These are phyloP conservation scores for Nipponacmea schrenckii DNA, from an alignment of 2,888 invertebrate genomes.

Conservation along the genomic window DNA sequence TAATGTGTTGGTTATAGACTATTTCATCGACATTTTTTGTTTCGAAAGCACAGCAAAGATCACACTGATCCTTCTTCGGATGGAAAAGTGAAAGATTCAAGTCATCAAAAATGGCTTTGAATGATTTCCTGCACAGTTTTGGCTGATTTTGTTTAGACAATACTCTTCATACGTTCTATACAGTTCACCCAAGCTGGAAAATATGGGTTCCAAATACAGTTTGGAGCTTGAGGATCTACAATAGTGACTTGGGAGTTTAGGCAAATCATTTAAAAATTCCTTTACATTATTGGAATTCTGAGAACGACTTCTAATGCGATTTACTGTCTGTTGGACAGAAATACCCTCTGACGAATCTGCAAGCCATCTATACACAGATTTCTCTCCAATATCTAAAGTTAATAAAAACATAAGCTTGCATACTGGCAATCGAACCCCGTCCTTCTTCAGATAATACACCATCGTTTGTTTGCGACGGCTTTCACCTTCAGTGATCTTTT, in stretches of 20 bases:
- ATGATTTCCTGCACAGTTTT: neutral
- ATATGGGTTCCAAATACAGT: conserved; percentile 7
- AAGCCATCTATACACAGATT: neutral
- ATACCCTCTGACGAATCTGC: too few species aligned
- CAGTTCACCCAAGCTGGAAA: neutral
- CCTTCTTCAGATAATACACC: neutral
- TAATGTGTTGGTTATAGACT: neutral
- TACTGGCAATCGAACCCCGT: neutral
- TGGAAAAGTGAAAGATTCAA: conserved; percentile 13
- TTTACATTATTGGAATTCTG: neutral
- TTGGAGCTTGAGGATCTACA: neutral
- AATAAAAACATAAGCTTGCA: neutral
- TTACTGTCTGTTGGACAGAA: neutral
- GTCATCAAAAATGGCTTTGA: conserved; percentile 5
- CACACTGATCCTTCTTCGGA: conserved; percentile 22
- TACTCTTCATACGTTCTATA: neutral
- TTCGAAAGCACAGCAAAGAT: conserved; percentile 1
- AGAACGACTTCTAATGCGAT: neutral
- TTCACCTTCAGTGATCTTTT: neutral
- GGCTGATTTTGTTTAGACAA: neutral
- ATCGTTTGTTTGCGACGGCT: too few species aligned
- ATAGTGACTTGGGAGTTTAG: conserved; percentile 13
- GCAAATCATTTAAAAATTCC: conserved; percentile 6
- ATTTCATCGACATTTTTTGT: neutral
- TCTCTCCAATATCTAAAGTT: neutral